These are phyloP conservation scores for Parnassius mnemosyne DNA, from an alignment of 2,888 invertebrate genomes.

Conservation along the genomic window DNA sequence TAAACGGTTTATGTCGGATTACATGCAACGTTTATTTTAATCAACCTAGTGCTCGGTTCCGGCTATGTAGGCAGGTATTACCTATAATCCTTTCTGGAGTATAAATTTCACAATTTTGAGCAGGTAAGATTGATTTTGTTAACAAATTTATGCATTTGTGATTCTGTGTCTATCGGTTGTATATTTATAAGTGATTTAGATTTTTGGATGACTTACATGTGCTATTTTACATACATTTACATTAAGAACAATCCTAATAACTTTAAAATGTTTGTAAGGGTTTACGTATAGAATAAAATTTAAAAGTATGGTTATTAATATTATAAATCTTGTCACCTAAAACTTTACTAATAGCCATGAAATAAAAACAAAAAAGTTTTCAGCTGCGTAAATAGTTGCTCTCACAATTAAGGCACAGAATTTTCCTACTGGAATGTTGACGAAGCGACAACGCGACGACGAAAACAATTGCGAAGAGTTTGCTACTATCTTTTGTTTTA, in stretches of 20 bases:
- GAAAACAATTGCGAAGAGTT: conserved; percentile 20
- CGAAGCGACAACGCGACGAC: conserved; percentile 17
- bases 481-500: conserved; percentile 15
- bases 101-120: conserved; percentile 7
- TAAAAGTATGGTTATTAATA: too few species aligned
- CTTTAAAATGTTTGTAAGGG: too few species aligned
- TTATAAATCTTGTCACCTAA: neutral
- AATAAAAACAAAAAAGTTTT: conserved; percentile 20
- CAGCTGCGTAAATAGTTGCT: conserved; percentile 19
- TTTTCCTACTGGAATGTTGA: conserved; percentile 12
- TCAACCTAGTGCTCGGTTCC: conserved; percentile 42
- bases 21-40: conserved; percentile 68
- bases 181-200: too few species aligned
- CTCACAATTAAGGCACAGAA: conserved; percentile 20
- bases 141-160: conserved; percentile 8
- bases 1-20: conserved; percentile 68
- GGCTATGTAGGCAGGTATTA: conserved; percentile 12
- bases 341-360: neutral
- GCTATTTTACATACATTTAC: too few species aligned
- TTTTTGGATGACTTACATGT: too few species aligned
- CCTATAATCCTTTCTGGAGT: conserved; percentile 20
- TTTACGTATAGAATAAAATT: too few species aligned
- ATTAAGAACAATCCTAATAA: too few species aligned
- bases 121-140: conserved; percentile 1
- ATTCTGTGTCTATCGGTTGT: too few species aligned